phyloP scores from a whole-genome alignment of 1,140 invertebrate species.

The Drosophila athabasca region DNA sequence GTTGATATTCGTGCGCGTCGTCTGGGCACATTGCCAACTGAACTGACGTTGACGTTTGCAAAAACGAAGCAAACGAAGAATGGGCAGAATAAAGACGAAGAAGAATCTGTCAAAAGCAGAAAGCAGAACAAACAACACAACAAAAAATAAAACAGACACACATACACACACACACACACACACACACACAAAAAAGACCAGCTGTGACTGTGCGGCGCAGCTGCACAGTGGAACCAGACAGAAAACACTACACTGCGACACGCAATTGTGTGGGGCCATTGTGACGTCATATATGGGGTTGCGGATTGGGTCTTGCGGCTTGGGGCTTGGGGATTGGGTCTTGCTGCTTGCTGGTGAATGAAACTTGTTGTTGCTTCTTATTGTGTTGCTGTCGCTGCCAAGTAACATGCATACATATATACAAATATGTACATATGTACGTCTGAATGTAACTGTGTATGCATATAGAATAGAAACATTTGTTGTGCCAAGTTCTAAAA shows the following conservation, averaged over 20 bases:
- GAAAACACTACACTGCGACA: slow-evolving; percentile 48
- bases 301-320: slow-evolving; percentile 19
- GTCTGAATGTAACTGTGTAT: slow-evolving; percentile 1
- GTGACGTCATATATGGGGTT: slow-evolving; percentile 55
- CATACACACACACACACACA: too few species aligned
- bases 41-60: slow-evolving; percentile 56
- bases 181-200: slow-evolving; percentile 18
- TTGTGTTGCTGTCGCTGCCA: slow-evolving; percentile 29
- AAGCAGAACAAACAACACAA: slow-evolving; percentile 16
- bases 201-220: slow-evolving; percentile 19
- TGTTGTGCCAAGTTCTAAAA: slow-evolving; percentile 80
- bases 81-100: slow-evolving; percentile 30
- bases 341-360: slow-evolving; percentile 45
- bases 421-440: slow-evolving; percentile 4
- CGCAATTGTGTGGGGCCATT: slow-evolving; percentile 35
- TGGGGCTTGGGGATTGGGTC: slow-evolving; percentile 9
- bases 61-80: slow-evolving; percentile 28
- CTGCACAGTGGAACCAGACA: slow-evolving; percentile 64
- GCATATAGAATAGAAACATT: slow-evolving; percentile 33
- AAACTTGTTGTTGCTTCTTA: slow-evolving; percentile 50
- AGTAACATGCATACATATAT: slow-evolving; percentile 15
- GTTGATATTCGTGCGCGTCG: slow-evolving; percentile 12
- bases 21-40: slow-evolving; percentile 58
- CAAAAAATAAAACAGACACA: slow-evolving; percentile 10
- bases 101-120: slow-evolving; percentile 17